Evolutionary conservation across 2,797 vertebrate genomes (phyloP).

Genomic region (Lophius americanus): DNA sequence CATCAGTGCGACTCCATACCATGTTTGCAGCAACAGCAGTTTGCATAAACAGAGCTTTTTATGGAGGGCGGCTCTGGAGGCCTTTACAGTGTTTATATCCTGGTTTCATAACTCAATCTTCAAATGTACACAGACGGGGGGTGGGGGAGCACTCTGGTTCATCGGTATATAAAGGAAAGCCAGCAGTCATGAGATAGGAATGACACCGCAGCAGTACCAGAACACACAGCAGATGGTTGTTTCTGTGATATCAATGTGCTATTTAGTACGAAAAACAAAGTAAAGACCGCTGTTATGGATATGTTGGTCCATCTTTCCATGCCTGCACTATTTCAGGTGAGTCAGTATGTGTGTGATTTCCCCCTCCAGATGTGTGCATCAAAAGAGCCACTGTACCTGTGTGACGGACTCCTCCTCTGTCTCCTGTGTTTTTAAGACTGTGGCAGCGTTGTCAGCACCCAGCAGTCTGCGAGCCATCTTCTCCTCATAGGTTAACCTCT

Average conservation of each 20-base stretch:
- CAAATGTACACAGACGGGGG: conserved; percentile 52
- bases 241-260: conserved; percentile 27
- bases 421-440: conserved; percentile 91
- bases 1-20: conserved; percentile 18
- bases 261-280: background rate
- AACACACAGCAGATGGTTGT: conserved; percentile 15
- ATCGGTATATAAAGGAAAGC: conserved; percentile 36
- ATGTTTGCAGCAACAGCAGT: conserved; percentile 39
- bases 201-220: conserved; percentile 22
- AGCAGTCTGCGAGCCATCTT: conserved; percentile 98
- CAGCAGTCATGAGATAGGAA: conserved; percentile 44
- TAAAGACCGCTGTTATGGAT: conserved; percentile 3
- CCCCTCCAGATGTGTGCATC: conserved; percentile 35
- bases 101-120: conserved; percentile 47
- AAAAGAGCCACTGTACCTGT: conserved; percentile 81
- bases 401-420: conserved; percentile 87
- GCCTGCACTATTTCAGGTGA: conserved; percentile 22
- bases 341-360: conserved; percentile 20
- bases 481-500: conserved; percentile 98
- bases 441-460: conserved; percentile 94
- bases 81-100: conserved; percentile 59
- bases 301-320: conserved; percentile 19
- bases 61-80: conserved; percentile 57
- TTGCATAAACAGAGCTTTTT: conserved; percentile 71
- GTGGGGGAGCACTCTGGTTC: conserved; percentile 17